Conservation (phyloP, 2,797 vertebrate species). For the Crenuchus spilurus region DNA sequence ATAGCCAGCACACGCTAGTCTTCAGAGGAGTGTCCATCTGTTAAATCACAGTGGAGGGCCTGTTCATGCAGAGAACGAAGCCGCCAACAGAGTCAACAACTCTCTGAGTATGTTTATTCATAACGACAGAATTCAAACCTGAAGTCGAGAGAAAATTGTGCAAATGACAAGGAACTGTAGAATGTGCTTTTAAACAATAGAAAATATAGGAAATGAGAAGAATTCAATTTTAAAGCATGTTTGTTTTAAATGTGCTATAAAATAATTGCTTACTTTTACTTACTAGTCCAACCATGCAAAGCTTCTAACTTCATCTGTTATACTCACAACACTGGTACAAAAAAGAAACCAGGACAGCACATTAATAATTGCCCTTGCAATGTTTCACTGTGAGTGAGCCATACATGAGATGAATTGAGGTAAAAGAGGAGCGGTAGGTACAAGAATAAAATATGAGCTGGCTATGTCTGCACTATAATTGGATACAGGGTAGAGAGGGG, state of each 20-base stretch:
- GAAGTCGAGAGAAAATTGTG: background rate
- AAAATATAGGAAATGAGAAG: no score
- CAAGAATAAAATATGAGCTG: slow-evolving; percentile 16
- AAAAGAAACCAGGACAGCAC: background rate
- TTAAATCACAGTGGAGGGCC: slow-evolving; percentile 43
- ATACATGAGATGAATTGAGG: background rate
- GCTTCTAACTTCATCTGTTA: no score
- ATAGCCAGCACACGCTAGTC: slow-evolving; percentile 16
- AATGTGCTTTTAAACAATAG: background rate
- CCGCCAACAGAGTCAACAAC: slow-evolving; percentile 16
- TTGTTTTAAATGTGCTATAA: no score
- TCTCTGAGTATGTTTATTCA: slow-evolving; percentile 34
- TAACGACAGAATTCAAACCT: background rate
- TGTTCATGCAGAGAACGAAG: slow-evolving; percentile 40
- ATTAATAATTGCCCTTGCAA: background rate
- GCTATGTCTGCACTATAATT: slow-evolving; percentile 45
- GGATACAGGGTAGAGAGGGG: slow-evolving; percentile 27
- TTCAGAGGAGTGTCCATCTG: slow-evolving; percentile 42
- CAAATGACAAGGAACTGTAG: background rate
- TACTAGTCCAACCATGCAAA: no score
- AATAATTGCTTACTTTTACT: no score
- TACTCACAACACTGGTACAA: background rate
- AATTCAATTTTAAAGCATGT: no score
- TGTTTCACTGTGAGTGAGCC: background rate
- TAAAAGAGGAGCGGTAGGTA: slow-evolving; percentile 3